Evolutionary conservation across 2,797 vertebrate species (phyloP), one percentile per base, ranked within the genome.

Genomic region (Sciurus carolinensis): DNA sequence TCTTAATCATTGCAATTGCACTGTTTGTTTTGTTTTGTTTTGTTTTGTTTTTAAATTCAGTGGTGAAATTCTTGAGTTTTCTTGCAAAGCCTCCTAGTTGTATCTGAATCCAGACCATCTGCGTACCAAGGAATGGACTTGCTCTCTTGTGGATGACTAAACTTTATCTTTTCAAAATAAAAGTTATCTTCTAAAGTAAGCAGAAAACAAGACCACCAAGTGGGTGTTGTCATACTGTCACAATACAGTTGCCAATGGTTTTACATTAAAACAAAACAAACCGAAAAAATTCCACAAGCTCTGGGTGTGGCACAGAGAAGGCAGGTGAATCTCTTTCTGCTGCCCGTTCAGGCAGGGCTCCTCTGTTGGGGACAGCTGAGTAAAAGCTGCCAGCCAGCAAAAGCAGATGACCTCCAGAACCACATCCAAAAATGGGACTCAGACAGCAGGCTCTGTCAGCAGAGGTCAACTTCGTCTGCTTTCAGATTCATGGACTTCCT

Each of bases 81-180:
- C 79, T 79, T 67, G 26, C 44, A 89, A 91, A 95, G 42, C 9
- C 36, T 77, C 83, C 50, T 82, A 39, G 4, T 15, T 77, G 22
- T 80, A 8, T 81, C 17, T 93, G 28, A 97, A 93, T 22, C 50
- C 72, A 66, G 54, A 88, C 20, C 67, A 81, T 77, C 42, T 62
- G 3, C 2, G 1, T 44, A 77, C 44, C 47, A 64, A 94, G 50
- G 44, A 54, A 69, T 10, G 91, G 59, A 14, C 33, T 47, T 93
- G 39, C 24, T 76, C 26, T 93, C 81, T 81, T 62, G 22, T 4
- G 12, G 47, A 26, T 17, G 11, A 57, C 26, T 52, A 72, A 79
- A 95, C 77, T 36, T 22, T n/a, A 33, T 72, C 54, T 92, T 85
- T 80, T 33, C 52, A 75, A 94, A 92, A 62, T 30, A 91, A 90